Conservation (phyloP, 2,113 vertebrate species). For the Oryzias melastigma region DNA sequence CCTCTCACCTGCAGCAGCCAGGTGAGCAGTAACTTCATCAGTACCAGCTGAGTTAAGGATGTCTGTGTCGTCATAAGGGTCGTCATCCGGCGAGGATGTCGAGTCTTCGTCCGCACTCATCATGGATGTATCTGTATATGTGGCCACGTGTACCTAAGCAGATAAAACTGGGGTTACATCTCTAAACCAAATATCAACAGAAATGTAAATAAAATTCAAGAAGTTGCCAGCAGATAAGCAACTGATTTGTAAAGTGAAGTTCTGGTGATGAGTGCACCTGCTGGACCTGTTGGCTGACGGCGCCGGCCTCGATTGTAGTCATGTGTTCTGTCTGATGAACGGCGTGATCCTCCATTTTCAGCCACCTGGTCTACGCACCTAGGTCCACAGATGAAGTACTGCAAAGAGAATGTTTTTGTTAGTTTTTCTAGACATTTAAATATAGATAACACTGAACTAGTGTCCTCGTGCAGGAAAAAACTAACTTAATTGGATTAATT, state of each 20-base stretch:
- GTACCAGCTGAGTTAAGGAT: constrained; percentile 95
- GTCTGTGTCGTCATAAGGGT: constrained; percentile 94
- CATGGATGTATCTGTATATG: constrained; percentile 92
- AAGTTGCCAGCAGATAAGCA: too few species aligned
- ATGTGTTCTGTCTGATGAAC: constrained; percentile 91
- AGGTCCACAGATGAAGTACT: constrained; percentile 36
- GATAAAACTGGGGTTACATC: neutral
- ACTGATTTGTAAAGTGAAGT: neutral
- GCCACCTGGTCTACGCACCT: constrained; percentile 58
- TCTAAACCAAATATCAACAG: neutral
- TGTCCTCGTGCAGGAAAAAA: too few species aligned
- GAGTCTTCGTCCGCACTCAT: constrained; percentile 96
- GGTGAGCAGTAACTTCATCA: constrained; percentile 94
- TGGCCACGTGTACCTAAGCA: constrained; percentile 89
- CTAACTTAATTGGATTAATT: too few species aligned
- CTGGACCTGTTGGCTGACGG: constrained; percentile 91
- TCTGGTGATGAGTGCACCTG: constrained; percentile 74
- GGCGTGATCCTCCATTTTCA: constrained; percentile 91
- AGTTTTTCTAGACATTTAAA: neutral
- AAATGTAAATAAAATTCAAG: neutral
- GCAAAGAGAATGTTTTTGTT: constrained; percentile 2
- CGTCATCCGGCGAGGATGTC: constrained; percentile 93
- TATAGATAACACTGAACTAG: neutral
- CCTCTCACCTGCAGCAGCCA: constrained; percentile 90
- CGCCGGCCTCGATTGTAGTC: constrained; percentile 95